A percentile compares a stretch with the other conserved stretches of the same genome.
Evolutionary conservation across 2,888 invertebrate genomes (phyloP).

Genomic region (Sinelater perroti): DNA sequence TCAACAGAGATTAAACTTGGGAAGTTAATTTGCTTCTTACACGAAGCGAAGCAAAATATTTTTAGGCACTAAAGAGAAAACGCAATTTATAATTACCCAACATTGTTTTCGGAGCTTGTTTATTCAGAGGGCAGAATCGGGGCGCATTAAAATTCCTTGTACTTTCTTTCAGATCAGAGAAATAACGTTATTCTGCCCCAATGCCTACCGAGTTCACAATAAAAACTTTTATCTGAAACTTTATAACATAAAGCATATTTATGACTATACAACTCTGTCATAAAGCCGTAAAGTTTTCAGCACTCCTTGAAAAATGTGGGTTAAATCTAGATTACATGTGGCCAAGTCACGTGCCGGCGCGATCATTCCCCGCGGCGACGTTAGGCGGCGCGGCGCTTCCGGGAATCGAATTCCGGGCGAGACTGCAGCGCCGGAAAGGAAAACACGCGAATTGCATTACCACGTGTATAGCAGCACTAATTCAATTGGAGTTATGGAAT

Average conservation of each 20-base stretch:
- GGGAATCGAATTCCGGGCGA: slow-evolving; percentile 42
- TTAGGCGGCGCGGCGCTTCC: slow-evolving; percentile 43
- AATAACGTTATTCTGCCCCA: slow-evolving; percentile 23
- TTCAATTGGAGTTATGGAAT: slow-evolving; percentile 29
- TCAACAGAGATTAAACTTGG: too few relatives aligned
- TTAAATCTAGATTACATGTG: slow-evolving; percentile 43
- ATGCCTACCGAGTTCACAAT: slow-evolving; percentile 27
- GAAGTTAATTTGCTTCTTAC: too few relatives aligned
- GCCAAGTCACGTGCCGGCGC: slow-evolving; percentile 42
- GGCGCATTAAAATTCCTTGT: too few relatives aligned
- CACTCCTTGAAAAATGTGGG: slow-evolving; percentile 37
- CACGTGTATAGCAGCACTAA: slow-evolving; percentile 30
- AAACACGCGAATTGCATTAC: slow-evolving; percentile 47
- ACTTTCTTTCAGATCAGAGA: not conserved
- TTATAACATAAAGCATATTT: slow-evolving; percentile 37
- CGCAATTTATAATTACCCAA: too few relatives aligned
- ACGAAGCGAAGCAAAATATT: too few relatives aligned
- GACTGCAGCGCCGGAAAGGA: slow-evolving; percentile 40
- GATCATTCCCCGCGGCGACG: slow-evolving; percentile 44
- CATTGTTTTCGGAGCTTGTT: too few relatives aligned
- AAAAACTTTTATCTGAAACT: slow-evolving; percentile 32
- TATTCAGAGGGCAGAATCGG: too few relatives aligned
- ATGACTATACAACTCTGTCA: slow-evolving; percentile 38
- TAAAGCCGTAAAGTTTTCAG: slow-evolving; percentile 42
- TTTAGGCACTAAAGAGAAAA: too few relatives aligned